These are phyloP conservation scores for Scomber japonicus DNA, from an alignment of 2,113 vertebrate species.

Conservation along the genomic window DNA sequence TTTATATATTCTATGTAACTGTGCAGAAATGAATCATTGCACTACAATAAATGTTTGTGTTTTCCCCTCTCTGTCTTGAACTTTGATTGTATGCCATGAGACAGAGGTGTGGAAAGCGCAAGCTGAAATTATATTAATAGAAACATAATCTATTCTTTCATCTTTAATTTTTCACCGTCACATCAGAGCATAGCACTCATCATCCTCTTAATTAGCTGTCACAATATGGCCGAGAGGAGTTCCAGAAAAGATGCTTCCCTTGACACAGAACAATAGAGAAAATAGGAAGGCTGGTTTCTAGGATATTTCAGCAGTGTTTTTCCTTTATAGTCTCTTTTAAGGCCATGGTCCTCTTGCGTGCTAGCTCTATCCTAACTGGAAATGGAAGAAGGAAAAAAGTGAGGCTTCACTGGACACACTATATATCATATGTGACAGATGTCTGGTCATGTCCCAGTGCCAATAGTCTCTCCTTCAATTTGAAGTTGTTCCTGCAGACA, in stretches of 20 bases:
- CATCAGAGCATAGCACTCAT: constrained; percentile 78
- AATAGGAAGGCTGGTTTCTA: constrained; percentile 60
- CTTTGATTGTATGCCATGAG: constrained; percentile 13
- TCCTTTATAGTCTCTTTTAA: constrained; percentile 68
- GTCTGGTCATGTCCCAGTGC: constrained; percentile 48
- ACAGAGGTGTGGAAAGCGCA: constrained; percentile 49
- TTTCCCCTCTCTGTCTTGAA: constrained; percentile 22
- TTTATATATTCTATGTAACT: not conserved
- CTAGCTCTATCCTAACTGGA: constrained; percentile 50
- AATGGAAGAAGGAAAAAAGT: constrained; percentile 65
- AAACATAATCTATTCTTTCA: constrained; percentile 73
- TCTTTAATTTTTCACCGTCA: constrained; percentile 73
- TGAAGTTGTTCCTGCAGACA: constrained; percentile 18
- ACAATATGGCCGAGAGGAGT: constrained; percentile 78
- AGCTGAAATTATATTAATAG: constrained; percentile 71
- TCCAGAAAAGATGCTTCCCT: constrained; percentile 76
- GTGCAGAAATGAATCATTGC: not conserved
- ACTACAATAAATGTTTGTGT: constrained; percentile 2
- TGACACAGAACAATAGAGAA: constrained; percentile 61
- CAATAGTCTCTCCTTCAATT: constrained; percentile 33
- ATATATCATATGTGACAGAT: constrained; percentile 69
- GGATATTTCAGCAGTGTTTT: constrained; percentile 68
- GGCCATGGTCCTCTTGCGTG: constrained; percentile 55
- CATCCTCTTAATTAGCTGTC: constrained; percentile 84
- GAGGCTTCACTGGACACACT: constrained; percentile 54